These are phyloP conservation scores for Acholoe squamosa DNA, from an alignment of 2,888 invertebrate species.

Conservation along the genomic window DNA sequence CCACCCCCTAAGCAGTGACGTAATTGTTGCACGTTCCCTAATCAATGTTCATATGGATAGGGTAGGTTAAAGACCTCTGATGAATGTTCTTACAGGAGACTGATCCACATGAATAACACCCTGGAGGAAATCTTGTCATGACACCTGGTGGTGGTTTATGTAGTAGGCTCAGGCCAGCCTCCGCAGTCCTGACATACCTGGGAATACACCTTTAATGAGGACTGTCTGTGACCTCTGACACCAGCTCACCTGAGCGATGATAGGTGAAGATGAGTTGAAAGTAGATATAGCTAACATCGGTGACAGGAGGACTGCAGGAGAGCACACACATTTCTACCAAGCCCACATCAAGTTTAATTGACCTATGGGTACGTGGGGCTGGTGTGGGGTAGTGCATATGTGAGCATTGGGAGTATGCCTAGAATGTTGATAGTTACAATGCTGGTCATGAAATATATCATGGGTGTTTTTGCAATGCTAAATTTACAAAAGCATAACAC, in stretches of 20 bases:
- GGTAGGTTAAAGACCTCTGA: background rate
- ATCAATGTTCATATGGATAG: no score
- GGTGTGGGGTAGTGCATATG: background rate
- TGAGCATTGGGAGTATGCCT: background rate
- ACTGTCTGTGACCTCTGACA: slow-evolving; percentile 5
- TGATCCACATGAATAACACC: background rate
- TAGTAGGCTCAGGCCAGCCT: background rate
- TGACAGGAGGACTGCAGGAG: background rate
- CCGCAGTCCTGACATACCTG: background rate
- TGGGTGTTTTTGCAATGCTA: no score
- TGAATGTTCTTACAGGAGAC: background rate
- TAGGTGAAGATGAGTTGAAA: slow-evolving; percentile 3
- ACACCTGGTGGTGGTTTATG: slow-evolving; percentile 18
- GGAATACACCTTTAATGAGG: slow-evolving; percentile 6
- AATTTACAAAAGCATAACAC: no score
- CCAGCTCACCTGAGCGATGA: background rate
- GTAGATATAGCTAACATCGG: background rate
- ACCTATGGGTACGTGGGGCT: no score
- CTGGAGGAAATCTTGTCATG: background rate
- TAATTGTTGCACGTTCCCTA: no score
- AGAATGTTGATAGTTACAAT: background rate
- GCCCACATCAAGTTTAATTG: background rate
- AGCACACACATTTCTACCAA: slow-evolving; percentile 8
- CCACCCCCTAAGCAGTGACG: no score
- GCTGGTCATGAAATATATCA: no score